Conservation (phyloP, 2,888 invertebrate species). For the Tryphoninae sp. region DNA sequence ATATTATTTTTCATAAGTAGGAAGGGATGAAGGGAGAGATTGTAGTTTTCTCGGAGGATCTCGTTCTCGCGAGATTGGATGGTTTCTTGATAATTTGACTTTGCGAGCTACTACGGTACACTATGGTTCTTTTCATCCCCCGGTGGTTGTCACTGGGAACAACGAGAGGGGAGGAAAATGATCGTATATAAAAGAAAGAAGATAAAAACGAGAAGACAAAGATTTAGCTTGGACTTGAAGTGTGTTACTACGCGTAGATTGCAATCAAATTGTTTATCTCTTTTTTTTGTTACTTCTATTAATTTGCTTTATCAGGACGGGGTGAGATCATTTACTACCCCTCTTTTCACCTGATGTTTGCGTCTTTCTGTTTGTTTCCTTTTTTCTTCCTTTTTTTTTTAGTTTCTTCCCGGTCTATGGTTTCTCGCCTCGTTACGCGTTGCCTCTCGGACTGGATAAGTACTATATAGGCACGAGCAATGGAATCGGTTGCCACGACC, state of each 20-base stretch:
- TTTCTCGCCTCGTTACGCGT: constrained; percentile 70
- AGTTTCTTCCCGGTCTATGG: constrained; percentile 53
- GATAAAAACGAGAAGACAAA: constrained; percentile 55
- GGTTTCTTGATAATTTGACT: constrained; percentile 31
- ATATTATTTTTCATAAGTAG: constrained; percentile 43
- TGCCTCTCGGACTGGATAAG: constrained; percentile 63
- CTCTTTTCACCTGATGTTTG: constrained; percentile 35
- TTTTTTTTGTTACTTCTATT: constrained; percentile 75
- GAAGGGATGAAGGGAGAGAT: not conserved
- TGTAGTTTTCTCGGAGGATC: not conserved
- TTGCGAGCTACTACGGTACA: constrained; percentile 38
- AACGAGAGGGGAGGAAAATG: constrained; percentile 44
- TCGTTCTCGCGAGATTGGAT: constrained; percentile 52
- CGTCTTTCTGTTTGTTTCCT: constrained; percentile 26
- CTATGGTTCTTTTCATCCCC: constrained; percentile 19
- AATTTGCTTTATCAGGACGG: constrained; percentile 77
- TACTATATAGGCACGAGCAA: constrained; percentile 28
- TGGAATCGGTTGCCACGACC: constrained; percentile 43
- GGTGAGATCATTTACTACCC: constrained; percentile 77
- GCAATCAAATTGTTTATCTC: constrained; percentile 61
- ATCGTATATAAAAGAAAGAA: constrained; percentile 39
- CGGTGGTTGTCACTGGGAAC: constrained; percentile 16
- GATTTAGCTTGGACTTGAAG: not conserved
- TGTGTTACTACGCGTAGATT: not conserved
- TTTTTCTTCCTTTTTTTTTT: constrained; percentile 21